These are phyloP conservation scores for Ptychobarbus kaznakovi DNA, from an alignment of 2,797 vertebrate species.

Conservation along the genomic window DNA sequence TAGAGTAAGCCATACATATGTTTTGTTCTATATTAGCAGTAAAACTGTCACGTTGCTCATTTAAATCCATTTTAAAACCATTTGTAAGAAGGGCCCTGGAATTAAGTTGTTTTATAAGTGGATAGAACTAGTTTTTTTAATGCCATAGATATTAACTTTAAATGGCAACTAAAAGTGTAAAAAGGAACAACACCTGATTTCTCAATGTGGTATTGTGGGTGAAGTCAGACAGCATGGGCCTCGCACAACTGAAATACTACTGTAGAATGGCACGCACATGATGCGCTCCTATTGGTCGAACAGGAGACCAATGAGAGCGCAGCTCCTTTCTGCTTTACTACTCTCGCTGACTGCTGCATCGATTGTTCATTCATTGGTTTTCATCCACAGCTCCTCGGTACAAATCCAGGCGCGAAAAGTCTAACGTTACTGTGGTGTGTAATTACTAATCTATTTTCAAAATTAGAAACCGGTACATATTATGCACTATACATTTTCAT, in stretches of 20 bases:
- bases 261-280: conserved; percentile 63
- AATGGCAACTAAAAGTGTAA: not conserved
- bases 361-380: conserved; percentile 79
- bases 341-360: conserved; percentile 69
- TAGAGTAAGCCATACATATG: not conserved
- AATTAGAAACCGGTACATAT: not conserved
- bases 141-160: not conserved
- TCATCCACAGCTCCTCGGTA: conserved; percentile 69
- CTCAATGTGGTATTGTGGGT: not conserved
- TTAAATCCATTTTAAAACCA: not conserved
- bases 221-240: conserved; percentile 27
- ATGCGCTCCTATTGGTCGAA: conserved; percentile 70
- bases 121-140: not conserved
- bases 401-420: conserved; percentile 78
- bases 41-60: not conserved
- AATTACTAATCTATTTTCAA: not conserved
- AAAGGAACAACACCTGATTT: conserved; percentile 3
- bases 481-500: not conserved
- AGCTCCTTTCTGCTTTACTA: conserved; percentile 63
- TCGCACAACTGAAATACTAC: conserved; percentile 49
- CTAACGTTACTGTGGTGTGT: too few relatives aligned
- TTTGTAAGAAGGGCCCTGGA: not conserved
- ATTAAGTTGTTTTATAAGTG: not conserved
- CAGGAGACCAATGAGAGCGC: conserved; percentile 72
- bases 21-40: not conserved